Evolutionary conservation across 2,797 vertebrate species (phyloP).

Genomic region (Scleropages formosus): DNA sequence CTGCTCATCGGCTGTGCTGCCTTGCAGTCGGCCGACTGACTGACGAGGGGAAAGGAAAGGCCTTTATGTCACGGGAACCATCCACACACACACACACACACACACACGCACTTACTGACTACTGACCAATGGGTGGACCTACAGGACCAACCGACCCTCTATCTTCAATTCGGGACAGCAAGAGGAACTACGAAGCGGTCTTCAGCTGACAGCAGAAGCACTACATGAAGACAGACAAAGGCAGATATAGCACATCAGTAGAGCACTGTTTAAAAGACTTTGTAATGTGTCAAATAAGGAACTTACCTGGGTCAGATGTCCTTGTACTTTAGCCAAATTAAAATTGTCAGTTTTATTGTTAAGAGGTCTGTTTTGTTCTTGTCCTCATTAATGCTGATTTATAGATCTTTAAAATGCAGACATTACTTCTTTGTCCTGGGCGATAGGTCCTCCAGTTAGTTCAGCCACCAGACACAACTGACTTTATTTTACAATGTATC

Average conservation of each 20-base stretch:
- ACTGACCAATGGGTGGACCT: slow-evolving; percentile 55
- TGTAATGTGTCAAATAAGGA: slow-evolving; percentile 68
- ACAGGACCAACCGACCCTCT: slow-evolving; percentile 66
- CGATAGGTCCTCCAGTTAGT: too few relatives aligned
- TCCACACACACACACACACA: slow-evolving; percentile 35
- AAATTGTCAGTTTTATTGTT: slow-evolving; percentile 61
- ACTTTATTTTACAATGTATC: too few relatives aligned
- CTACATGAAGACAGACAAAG: slow-evolving; percentile 51
- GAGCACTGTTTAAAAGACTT: slow-evolving; percentile 66
- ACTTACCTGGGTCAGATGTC: slow-evolving; percentile 64
- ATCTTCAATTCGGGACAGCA: too few relatives aligned
- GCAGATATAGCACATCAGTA: slow-evolving; percentile 70
- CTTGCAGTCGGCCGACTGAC: background rate
- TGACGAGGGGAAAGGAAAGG: background rate
- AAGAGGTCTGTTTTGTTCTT: slow-evolving; percentile 47
- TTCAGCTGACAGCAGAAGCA: too few relatives aligned
- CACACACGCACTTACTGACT: background rate
- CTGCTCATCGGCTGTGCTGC: background rate
- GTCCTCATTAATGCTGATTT: slow-evolving; percentile 24
- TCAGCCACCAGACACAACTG: too few relatives aligned
- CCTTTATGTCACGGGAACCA: background rate
- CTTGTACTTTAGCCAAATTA: slow-evolving; percentile 73
- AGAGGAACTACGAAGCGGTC: too few relatives aligned
- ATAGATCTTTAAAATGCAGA: background rate
- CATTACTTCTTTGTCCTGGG: background rate